Conservation (phyloP, 2,113 vertebrate genomes). For the Nannospalax galili region DNA sequence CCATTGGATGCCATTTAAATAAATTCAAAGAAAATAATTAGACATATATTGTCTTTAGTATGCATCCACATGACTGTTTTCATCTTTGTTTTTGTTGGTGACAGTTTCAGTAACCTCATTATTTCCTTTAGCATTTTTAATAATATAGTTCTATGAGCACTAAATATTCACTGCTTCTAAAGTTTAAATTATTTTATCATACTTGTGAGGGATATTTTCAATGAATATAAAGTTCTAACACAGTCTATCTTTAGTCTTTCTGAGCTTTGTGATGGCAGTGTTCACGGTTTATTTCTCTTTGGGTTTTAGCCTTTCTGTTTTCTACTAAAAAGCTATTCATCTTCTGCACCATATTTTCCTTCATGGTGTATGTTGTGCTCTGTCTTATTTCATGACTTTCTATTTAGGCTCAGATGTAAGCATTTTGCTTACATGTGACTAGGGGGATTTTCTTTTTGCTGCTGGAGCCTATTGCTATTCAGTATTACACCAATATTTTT, state of each 20-base stretch:
- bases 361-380: background rate
- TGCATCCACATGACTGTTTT: background rate
- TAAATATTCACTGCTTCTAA: background rate
- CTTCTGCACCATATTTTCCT: background rate
- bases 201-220: background rate
- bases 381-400: background rate
- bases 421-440: background rate
- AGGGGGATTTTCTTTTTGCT: background rate
- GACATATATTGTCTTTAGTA: background rate
- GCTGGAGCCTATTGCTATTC: background rate
- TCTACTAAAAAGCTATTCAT: background rate
- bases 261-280: background rate
- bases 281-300: background rate
- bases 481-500: background rate
- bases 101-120: background rate
- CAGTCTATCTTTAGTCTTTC: background rate
- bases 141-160: background rate
- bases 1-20: background rate
- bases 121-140: background rate
- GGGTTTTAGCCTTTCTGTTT: background rate
- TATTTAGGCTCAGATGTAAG: background rate
- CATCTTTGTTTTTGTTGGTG: background rate
- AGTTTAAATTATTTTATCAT: background rate
- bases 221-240: background rate
- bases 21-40: conserved; percentile 10